Evolutionary conservation across 2,888 invertebrate species (phyloP).

Genomic region (Vannuccia rotundouncinata): DNA sequence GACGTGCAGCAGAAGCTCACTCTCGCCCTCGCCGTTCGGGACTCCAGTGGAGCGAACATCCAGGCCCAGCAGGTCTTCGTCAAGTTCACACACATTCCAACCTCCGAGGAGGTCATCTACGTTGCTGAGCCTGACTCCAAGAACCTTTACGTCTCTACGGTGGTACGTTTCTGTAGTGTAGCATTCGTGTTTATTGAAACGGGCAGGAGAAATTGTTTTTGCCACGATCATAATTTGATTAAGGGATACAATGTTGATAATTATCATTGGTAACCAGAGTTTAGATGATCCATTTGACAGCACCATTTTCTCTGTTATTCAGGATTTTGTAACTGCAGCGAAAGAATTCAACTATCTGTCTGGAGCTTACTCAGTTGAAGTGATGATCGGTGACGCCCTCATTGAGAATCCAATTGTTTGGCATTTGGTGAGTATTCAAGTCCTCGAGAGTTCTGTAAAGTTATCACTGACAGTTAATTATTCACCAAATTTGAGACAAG

Average conservation of each 20-base stretch:
- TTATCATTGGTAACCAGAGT: no score
- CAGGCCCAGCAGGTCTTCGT: constrained; percentile 48
- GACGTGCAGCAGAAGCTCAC: constrained; percentile 79
- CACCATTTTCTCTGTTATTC: no score
- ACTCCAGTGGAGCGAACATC: background rate
- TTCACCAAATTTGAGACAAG: no score
- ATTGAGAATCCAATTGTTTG: constrained; percentile 82
- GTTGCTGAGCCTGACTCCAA: constrained; percentile 75
- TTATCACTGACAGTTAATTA: no score
- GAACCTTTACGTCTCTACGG: constrained; percentile 73
- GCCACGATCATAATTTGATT: no score
- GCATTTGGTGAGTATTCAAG: constrained; percentile 65
- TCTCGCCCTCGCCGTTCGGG: background rate
- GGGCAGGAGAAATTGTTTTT: no score
- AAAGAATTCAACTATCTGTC: constrained; percentile 70
- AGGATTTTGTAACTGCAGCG: constrained; percentile 70
- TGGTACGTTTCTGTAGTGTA: constrained; percentile 68
- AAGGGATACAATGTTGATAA: no score
- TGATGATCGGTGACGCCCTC: constrained; percentile 83
- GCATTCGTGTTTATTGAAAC: no score
- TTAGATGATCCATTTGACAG: no score
- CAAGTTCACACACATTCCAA: constrained; percentile 59
- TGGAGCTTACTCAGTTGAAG: constrained; percentile 71
- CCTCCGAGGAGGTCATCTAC: constrained; percentile 78
- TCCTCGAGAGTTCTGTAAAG: no score